Percentiles rank a stretch among this genome's conserved stretches.
Conservation (phyloP, 2,888 invertebrate genomes). For the Hirtodrosophila cameraria region DNA sequence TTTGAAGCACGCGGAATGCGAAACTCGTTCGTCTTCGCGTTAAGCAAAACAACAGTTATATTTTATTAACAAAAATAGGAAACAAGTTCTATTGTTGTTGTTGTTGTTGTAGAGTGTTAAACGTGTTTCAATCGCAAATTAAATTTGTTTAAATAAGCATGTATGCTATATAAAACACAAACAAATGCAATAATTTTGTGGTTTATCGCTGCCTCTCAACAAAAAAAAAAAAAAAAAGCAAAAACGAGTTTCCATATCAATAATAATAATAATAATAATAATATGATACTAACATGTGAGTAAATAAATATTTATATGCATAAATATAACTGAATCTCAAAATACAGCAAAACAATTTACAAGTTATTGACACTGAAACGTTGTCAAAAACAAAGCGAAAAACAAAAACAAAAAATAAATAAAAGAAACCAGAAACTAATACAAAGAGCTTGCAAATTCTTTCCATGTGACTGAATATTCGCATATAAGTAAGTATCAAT, state of each 20-base stretch:
- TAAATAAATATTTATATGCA: conserved; percentile 27
- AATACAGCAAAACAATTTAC: conserved; percentile 48
- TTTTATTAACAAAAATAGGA: conserved; percentile 52
- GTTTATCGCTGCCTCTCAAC: conserved; percentile 37
- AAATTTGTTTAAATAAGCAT: conserved; percentile 48
- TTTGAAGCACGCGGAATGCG: conserved; percentile 44
- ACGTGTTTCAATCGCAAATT: conserved; percentile 63
- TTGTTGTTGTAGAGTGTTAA: conserved; percentile 36
- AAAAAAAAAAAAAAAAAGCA: too few relatives aligned
- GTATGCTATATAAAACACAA: conserved; percentile 41
- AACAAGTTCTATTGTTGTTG: conserved; percentile 71
- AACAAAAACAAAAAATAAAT: conserved; percentile 2
- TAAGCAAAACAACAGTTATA: conserved; percentile 75
- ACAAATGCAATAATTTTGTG: conserved; percentile 49
- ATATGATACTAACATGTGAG: conserved; percentile 16
- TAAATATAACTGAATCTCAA: conserved; percentile 46
- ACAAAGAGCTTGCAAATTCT: conserved; percentile 3
- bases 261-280: conserved; percentile 45
- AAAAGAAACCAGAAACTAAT: conserved; percentile 4
- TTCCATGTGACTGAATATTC: conserved; percentile 2
- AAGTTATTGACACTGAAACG: conserved; percentile 72
- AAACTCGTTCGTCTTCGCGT: conserved; percentile 63
- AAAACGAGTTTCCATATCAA: conserved; percentile 57
- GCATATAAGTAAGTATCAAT: background rate
- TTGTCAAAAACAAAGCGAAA: background rate